Percentiles rank a stretch among this genome's conserved stretches.
These are phyloP conservation scores for Embiotoca jacksoni DNA, from an alignment of 2,113 vertebrate species.

Conservation along the genomic window DNA sequence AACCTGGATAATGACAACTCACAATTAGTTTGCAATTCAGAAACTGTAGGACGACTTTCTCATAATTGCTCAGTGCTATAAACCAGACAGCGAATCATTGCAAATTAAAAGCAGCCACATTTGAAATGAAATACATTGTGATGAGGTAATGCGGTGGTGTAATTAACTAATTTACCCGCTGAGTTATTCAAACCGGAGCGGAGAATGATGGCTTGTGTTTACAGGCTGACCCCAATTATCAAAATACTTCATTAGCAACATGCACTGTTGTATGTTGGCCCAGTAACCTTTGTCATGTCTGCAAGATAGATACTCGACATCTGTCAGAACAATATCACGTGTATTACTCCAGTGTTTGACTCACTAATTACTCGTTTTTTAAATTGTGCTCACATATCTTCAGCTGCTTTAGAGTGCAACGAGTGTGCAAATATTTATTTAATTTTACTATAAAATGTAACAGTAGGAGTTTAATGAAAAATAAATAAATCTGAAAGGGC, in stretches of 20 bases:
- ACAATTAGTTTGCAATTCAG: not conserved
- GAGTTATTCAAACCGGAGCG: slow-evolving; percentile 89
- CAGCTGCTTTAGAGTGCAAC: not conserved
- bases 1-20: slow-evolving; percentile 9
- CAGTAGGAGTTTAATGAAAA: not conserved
- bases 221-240: slow-evolving; percentile 88
- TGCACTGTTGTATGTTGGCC: slow-evolving; percentile 61
- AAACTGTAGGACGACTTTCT: slow-evolving; percentile 17
- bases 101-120: slow-evolving; percentile 79
- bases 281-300: slow-evolving; percentile 37
- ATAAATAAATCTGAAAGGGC: not conserved
- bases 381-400: slow-evolving; percentile 33
- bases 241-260: slow-evolving; percentile 83
- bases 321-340: slow-evolving; percentile 36
- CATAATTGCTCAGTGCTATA: slow-evolving; percentile 17
- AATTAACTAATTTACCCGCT: slow-evolving; percentile 84
- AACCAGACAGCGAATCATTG: slow-evolving; percentile 68
- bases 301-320: slow-evolving; percentile 35
- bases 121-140: slow-evolving; percentile 79
- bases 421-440: not conserved
- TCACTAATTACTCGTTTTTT: slow-evolving; percentile 39
- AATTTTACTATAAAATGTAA: not conserved
- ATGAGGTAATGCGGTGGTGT: slow-evolving; percentile 78
- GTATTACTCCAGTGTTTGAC: slow-evolving; percentile 39
- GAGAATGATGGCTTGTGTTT: slow-evolving; percentile 81